A percentile compares a stretch with the other conserved stretches of the same genome.
These are phyloP conservation scores for Eira barbara DNA, from an alignment of 2,113 vertebrate genomes.

Conservation along the genomic window DNA sequence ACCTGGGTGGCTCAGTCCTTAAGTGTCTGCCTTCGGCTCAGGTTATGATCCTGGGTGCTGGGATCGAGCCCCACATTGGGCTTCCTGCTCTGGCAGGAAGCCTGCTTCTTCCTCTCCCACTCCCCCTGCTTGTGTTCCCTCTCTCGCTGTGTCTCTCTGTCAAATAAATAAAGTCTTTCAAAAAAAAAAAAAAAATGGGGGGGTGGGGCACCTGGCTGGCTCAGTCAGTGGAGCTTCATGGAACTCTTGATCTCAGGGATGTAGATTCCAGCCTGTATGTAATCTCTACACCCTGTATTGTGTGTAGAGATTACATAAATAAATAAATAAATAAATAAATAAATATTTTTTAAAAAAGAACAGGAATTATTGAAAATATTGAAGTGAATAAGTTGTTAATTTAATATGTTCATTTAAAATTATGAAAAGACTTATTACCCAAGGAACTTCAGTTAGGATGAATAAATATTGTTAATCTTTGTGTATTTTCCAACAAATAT, in stretches of 20 bases:
- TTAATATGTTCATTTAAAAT: background rate
- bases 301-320: background rate
- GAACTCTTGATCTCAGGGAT: background rate
- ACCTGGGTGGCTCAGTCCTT: background rate
- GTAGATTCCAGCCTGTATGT: background rate
- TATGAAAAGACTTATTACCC: background rate
- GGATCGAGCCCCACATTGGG: no score
- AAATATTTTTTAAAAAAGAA: background rate
- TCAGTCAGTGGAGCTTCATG: background rate
- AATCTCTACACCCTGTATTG: background rate
- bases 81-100: no score
- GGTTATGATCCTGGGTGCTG: no score
- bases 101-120: no score
- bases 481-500: background rate
- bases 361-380: background rate
- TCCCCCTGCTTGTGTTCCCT: no score
- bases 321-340: background rate
- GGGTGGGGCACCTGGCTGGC: background rate
- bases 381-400: background rate
- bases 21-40: no score
- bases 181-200: no score
- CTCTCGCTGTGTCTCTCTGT: no score
- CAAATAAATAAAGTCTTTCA: no score
- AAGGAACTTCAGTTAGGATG: background rate
- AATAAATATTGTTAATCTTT: background rate